Evolutionary conservation across 2,888 invertebrate species (phyloP), one percentile per base, ranked within the genome.

Genomic region (Chydorus sphaericus): DNA sequence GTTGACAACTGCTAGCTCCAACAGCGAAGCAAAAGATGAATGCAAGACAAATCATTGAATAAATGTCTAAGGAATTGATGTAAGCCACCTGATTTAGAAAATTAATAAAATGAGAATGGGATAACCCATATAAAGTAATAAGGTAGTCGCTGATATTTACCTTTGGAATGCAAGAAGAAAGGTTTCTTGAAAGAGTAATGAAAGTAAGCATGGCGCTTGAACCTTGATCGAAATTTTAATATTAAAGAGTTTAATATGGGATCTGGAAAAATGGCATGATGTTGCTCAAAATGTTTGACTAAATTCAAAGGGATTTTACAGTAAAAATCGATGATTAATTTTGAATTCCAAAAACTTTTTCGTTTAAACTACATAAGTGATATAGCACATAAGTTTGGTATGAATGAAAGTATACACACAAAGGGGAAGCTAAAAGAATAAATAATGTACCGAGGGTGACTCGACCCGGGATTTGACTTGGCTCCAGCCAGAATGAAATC

Each of bases 401-500:
- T 48, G 11, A 20, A 18, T 23, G 7, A 18, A 20, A 6, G 14
- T 48, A 18, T 48, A 48, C 5, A 20, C 5, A 11, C 14, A 20
- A 20, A 38, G 8, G 5, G n/a, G n/a, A n/a, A n/a, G n/a, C n/a
- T n/a, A n/a, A n/a, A n/a, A n/a, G n/a, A n/a, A n/a, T n/a, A n/a
- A n/a, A 20, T 2, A 14, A 51, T 26, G 37, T 38, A 60, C 60
- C 60, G 11, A 60, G 48, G 8, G 60, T 58, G 6, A 58, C 85
- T 64, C 88, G 76, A 11, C 88, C 88, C 1, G 88, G 83, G 14
- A 86, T 79, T 36, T 87, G 86, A 66, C 88, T 87, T 53, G 87
- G 84, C 68, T 88, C 88, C 57, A 89, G 69, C 88, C 88, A 89
- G 67, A 89, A 89, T 1, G 88, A 85, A 11, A 89, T 87, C 88